A percentile compares a stretch with the other conserved stretches of the same genome.
phyloP scores from a whole-genome alignment of 2,113 vertebrate species.

The Malaclemys terrapin region DNA sequence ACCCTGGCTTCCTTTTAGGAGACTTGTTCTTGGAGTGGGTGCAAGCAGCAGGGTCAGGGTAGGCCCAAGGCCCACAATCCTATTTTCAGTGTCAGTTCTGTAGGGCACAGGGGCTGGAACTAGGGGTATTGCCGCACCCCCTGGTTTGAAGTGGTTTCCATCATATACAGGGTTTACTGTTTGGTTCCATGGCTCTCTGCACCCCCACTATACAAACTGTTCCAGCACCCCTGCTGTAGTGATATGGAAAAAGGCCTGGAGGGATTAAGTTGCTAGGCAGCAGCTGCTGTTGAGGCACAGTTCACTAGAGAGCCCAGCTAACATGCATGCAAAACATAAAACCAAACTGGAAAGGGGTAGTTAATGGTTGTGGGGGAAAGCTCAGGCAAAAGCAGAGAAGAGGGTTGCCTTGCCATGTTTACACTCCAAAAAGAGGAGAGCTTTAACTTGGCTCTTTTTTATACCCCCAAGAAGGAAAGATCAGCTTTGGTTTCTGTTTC shows the following conservation, averaged over 20 bases:
- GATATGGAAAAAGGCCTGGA: background rate
- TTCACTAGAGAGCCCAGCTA: background rate
- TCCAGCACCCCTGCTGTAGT: background rate
- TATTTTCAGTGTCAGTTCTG: background rate
- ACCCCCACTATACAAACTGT: no score
- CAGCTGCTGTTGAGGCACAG: background rate
- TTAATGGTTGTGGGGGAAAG: background rate
- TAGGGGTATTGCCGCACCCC: no score
- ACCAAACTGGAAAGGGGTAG: background rate
- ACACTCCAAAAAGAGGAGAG: background rate
- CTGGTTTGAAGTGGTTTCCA: no score
- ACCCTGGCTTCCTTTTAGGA: background rate
- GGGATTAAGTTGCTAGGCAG: background rate
- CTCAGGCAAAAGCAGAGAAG: background rate
- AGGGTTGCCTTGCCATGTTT: background rate
- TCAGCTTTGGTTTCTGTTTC: background rate
- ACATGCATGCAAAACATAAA: background rate
- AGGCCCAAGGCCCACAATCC: background rate
- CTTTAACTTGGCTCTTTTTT: background rate
- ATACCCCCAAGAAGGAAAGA: background rate
- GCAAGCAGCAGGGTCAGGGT: background rate
- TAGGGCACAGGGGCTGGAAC: background rate
- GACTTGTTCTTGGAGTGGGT: background rate
- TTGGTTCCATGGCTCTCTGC: no score
- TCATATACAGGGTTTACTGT: no score